Evolutionary conservation across 2,888 invertebrate genomes (phyloP).

Genomic region (Gandaritis pyraliata): DNA sequence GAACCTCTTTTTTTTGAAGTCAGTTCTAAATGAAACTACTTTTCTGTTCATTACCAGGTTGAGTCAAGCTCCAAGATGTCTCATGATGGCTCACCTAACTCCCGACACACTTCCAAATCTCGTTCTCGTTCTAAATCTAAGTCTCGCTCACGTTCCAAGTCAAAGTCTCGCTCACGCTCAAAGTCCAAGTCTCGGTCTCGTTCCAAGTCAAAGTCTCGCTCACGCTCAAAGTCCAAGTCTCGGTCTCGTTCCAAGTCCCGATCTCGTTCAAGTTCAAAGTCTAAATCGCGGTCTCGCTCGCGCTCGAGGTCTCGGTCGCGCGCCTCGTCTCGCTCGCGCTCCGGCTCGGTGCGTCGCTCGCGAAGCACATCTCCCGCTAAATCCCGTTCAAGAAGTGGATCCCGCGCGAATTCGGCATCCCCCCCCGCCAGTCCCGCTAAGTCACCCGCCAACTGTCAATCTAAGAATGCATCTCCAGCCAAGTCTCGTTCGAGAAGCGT

Average conservation of each 20-base stretch:
- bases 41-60: constrained; percentile 47
- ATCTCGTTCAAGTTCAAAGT: constrained; percentile 33
- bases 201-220: constrained; percentile 18
- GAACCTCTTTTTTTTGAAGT: too few species aligned
- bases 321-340: constrained; percentile 4
- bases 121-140: constrained; percentile 47
- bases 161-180: constrained; percentile 42
- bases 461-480: constrained; percentile 30
- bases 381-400: constrained; percentile 12
- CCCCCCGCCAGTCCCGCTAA: constrained; percentile 12
- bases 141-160: constrained; percentile 18
- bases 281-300: constrained; percentile 32
- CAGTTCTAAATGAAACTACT: too few species aligned
- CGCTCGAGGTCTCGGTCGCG: neutral
- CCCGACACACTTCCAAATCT: constrained; percentile 39
- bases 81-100: constrained; percentile 59
- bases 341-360: constrained; percentile 29
- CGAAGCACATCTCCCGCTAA: too few species aligned
- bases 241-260: neutral
- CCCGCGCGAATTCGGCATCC: constrained; percentile 14
- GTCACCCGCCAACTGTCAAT: constrained; percentile 22
- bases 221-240: constrained; percentile 5
- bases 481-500: constrained; percentile 35
- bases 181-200: neutral
- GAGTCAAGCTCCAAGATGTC: constrained; percentile 70